Evolutionary conservation across 2,113 vertebrate species (phyloP), one percentile per base, ranked within the genome.

Genomic region (Cygnus buccinator): DNA sequence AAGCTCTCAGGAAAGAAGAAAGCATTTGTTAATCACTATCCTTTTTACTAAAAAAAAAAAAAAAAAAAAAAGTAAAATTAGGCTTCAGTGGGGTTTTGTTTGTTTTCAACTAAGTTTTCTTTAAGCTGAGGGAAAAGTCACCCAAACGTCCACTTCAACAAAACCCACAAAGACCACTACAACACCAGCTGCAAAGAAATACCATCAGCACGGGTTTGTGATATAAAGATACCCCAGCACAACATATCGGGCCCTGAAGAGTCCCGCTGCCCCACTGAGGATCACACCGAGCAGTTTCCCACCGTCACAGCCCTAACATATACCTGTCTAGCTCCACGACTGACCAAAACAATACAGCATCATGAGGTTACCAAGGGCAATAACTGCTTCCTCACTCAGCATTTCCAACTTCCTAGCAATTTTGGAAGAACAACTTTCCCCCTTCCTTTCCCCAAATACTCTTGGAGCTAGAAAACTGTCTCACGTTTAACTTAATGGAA

Each of bases 171-270:
- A 68, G 5, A 44, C 54, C 23, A 44, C 26, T 4, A 59, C 13
- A 72, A n/a, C 14, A 35, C 44, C 29, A 37, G 44, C 3, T 41
- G 17, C 8, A 59, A 65, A 20, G 7, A 44, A 41, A 29, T 0
- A 14, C 55, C 28, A 46, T 23, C 18, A 13, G 35, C 31, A 18
- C 4, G 6, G 9, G 18, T 55, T 43, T 61, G 31, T 29, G 14
- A 50, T 25, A 48, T 11, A 22, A 72, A 54, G 33, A 44, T 3
- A 7, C 16, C 16, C 23, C 9, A 29, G 50, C n/a, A 59, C 10
- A 20, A 17, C 22, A 2, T 2, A 25, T 2, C 4, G 28, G 23
- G 16, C 57, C 33, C 4, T 0, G 0, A 28, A 41, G 28, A 78
- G 44, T 39, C 25, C 37, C 28, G 52, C 54, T 61, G 6, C 21